Conservation (phyloP, 1,140 invertebrate species). For the Marisa cornuarietis region DNA sequence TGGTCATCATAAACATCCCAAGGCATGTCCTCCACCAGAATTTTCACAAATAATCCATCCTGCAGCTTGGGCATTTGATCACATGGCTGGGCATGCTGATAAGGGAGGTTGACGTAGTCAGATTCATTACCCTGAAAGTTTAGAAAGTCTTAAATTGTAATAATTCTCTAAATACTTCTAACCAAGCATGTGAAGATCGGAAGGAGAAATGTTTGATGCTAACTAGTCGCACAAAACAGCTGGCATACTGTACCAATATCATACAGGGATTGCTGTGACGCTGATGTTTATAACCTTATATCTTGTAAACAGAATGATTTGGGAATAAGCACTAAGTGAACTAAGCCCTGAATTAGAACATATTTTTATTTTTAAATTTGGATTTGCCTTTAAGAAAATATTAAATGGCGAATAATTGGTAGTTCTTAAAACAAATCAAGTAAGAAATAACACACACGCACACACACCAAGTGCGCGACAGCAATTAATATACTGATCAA, state of each 20-base stretch:
- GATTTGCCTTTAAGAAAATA: not conserved
- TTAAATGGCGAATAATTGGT: not conserved
- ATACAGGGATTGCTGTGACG: too few species aligned
- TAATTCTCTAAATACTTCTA: too few species aligned
- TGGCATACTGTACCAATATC: too few species aligned
- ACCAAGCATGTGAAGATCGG: too few species aligned
- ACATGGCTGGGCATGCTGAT: not conserved
- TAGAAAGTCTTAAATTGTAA: too few species aligned
- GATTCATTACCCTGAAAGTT: slow-evolving; percentile 9
- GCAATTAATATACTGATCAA: too few species aligned
- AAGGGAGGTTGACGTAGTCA: slow-evolving; percentile 17
- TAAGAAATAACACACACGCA: not conserved
- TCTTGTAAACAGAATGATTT: too few species aligned
- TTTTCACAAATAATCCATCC: slow-evolving; percentile 34
- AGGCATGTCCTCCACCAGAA: slow-evolving; percentile 35
- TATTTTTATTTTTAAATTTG: too few species aligned
- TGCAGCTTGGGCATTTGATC: slow-evolving; percentile 1
- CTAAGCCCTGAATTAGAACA: too few species aligned
- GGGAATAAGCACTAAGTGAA: too few species aligned
- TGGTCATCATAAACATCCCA: slow-evolving; percentile 50
- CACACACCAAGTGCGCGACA: not conserved
- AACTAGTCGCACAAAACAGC: too few species aligned
- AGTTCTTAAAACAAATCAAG: not conserved
- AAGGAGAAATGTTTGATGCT: too few species aligned
- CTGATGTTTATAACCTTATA: not conserved